Evolutionary conservation across 2,113 vertebrate species (phyloP), one percentile per base, ranked within the genome.

Genomic region (Epinephelus lanceolatus): DNA sequence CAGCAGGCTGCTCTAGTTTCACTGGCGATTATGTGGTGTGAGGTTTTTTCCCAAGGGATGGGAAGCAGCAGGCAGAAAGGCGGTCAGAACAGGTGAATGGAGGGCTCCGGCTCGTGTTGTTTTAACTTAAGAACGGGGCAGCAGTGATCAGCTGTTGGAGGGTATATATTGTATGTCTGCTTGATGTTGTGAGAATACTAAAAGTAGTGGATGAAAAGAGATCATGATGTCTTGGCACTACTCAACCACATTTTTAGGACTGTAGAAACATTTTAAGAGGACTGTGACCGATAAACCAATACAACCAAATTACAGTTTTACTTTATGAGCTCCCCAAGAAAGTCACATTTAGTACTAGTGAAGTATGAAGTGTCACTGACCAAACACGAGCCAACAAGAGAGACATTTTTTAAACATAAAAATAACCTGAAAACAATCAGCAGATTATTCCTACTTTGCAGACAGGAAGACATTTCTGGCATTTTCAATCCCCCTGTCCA

Each of bases 1-100:
- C 73, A 33, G 62, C 52, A 5, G 45, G 53, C 68, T 52, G 85
- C 62, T 92, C 87, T 10, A 17, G 69, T 91, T 92, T 86, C 89
- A 86, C 63, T 42, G 23, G 76, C 12, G 59, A 75, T 71, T 70
- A 85, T 86, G 53, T 47, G 70, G 55, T 62, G 87, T 81, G 62
- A 86, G 51, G 66, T 88, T 88, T 71, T 68, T 71, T 71, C 78
- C 76, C 71, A 21, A 62, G 3, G 53, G 77, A 75, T 33, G 4
- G 10, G 40, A 71, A 45, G 71, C 65, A 57, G 42, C 63, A 15
- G 67, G 51, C 56, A 76, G 27, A 62, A 25, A 87, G 25, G 17
- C 33, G 6, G 33, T 37, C 55, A 13, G 74, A 82, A 62, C 85
- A 88, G 78, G 87, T 86, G 87, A 89, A 51, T n/a, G 3, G 53